These are phyloP conservation scores for Philypnodon macrostomus DNA, from an alignment of 2,797 vertebrate genomes.

Conservation along the genomic window DNA sequence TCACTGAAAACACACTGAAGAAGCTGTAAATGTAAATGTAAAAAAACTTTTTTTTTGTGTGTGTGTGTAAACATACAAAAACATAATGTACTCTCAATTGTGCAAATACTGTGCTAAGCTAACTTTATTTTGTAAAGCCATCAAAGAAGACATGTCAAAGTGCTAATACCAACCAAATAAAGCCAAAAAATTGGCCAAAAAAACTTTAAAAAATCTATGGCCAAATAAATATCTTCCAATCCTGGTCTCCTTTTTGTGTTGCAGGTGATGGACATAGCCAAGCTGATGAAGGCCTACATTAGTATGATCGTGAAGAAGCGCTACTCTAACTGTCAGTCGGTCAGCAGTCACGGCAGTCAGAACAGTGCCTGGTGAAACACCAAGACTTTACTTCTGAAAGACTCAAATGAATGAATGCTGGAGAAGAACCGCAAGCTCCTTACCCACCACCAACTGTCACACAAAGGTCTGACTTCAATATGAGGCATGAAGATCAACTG, in stretches of 20 bases:
- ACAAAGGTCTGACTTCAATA: not conserved
- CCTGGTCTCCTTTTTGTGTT: not conserved
- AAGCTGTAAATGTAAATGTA: too few species aligned
- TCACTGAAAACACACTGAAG: too few species aligned
- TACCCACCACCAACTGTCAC: conserved; percentile 3
- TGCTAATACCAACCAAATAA: too few species aligned
- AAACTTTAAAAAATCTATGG: too few species aligned
- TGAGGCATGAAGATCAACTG: too few species aligned
- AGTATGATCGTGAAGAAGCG: conserved; percentile 98
- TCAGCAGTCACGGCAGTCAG: conserved; percentile 88
- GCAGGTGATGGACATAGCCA: conserved; percentile 96
- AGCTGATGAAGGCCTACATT: conserved; percentile 99
- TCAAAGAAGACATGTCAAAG: too few species aligned
- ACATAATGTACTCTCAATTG: too few species aligned
- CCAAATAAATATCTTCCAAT: too few species aligned
- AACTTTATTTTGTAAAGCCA: too few species aligned
- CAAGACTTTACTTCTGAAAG: not conserved
- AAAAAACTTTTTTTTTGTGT: too few species aligned
- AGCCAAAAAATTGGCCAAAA: not conserved
- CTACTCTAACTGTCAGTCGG: conserved; percentile 90
- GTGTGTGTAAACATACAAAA: too few species aligned
- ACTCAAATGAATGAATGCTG: conserved; percentile 29
- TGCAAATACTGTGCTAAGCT: too few species aligned
- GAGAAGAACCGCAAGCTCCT: conserved; percentile 33
- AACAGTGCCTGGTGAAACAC: conserved; percentile 84